Conservation (phyloP, 2,888 invertebrate species). For the Drosophila nr. perissopoda region DNA sequence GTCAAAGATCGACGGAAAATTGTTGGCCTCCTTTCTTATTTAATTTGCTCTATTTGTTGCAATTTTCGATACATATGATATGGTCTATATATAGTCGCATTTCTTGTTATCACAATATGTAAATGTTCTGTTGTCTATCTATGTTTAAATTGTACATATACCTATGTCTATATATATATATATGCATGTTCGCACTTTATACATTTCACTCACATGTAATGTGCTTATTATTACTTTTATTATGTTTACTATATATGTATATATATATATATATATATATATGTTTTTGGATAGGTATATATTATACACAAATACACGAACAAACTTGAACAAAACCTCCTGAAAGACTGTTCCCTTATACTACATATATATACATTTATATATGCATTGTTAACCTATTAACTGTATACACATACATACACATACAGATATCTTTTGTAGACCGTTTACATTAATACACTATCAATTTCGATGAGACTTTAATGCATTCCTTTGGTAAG, state of each 20-base stretch:
- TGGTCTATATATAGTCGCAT: conserved; percentile 36
- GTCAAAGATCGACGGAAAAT: background rate
- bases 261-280: conserved; percentile 8
- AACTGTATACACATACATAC: background rate
- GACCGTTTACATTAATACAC: background rate
- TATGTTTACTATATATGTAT: conserved; percentile 2
- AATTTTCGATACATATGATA: conserved; percentile 5
- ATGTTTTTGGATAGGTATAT: conserved; percentile 9
- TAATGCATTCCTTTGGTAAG: background rate
- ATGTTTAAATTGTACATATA: background rate
- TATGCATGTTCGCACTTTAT: conserved; percentile 27
- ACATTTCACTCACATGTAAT: conserved; percentile 50
- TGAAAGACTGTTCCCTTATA: conserved; percentile 40
- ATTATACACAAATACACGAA: conserved; percentile 41
- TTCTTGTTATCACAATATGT: conserved; percentile 35
- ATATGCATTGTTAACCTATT: background rate
- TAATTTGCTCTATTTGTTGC: conserved; percentile 20
- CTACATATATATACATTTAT: background rate
- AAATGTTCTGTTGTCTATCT: conserved; percentile 13
- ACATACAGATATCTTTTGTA: background rate
- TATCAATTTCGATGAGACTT: background rate
- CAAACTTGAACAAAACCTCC: conserved; percentile 20
- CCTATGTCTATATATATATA: conserved; percentile 6
- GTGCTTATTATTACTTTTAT: conserved; percentile 23
- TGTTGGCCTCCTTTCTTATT: background rate